Evolutionary conservation across 2,888 invertebrate species (phyloP).

Genomic region (Scaptomyza polygonia): DNA sequence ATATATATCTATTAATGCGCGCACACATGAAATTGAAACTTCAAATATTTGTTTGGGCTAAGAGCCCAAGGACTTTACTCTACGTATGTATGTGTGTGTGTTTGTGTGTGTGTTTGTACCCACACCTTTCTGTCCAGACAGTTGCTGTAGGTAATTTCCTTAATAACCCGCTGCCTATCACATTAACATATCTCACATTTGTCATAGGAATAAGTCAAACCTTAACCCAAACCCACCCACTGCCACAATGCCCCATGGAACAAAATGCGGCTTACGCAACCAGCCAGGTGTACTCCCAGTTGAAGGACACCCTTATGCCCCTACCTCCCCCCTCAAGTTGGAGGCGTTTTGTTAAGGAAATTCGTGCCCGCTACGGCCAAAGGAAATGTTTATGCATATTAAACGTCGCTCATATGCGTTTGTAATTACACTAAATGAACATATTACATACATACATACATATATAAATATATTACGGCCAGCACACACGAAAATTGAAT

Average conservation of each 20-base stretch:
- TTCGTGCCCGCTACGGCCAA: conserved; percentile 41
- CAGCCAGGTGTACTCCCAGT: conserved; percentile 53
- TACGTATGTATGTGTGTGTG: neutral
- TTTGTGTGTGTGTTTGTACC: neutral
- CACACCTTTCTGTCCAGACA: conserved; percentile 22
- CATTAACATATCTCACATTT: conserved; percentile 78
- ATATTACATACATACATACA: no score
- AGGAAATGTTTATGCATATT: conserved; percentile 73
- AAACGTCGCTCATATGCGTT: conserved; percentile 62
- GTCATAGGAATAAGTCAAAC: conserved; percentile 74
- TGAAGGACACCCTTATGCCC: neutral
- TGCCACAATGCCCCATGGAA: conserved; percentile 47
- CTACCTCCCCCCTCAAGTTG: conserved; percentile 9
- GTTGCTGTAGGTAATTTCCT: conserved; percentile 70
- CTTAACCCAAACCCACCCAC: conserved; percentile 29
- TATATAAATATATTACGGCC: conserved; percentile 48
- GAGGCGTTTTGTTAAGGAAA: conserved; percentile 77
- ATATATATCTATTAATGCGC: conserved; percentile 63
- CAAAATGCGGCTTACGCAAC: conserved; percentile 50
- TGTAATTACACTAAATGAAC: conserved; percentile 77
- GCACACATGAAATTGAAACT: conserved; percentile 73
- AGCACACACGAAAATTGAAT: conserved; percentile 70
- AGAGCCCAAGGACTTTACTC: conserved; percentile 54
- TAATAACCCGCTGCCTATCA: conserved; percentile 77
- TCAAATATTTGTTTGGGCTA: conserved; percentile 71